Evolutionary conservation across 2,797 vertebrate genomes (phyloP).

Genomic region (Scolopax bukidnonensis): DNA sequence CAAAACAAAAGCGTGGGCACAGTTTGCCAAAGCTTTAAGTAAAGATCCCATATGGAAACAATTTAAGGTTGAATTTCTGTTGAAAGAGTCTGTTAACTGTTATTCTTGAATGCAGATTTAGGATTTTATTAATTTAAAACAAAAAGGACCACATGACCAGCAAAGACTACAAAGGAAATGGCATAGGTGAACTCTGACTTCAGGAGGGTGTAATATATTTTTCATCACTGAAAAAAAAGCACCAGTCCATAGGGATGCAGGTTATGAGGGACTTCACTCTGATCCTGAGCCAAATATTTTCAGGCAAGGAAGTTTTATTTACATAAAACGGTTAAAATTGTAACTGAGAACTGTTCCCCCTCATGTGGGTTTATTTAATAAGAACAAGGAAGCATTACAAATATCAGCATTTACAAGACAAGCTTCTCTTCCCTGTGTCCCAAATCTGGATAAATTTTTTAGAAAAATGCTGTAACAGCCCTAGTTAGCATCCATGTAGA

Average conservation of each 20-base stretch:
- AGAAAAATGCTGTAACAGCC: not conserved
- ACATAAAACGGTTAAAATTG: slow-evolving; percentile 70
- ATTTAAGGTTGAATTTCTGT: slow-evolving; percentile 79
- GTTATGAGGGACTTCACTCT: slow-evolving; percentile 75
- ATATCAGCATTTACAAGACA: slow-evolving; percentile 35
- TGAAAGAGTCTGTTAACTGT: slow-evolving; percentile 68
- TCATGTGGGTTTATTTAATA: slow-evolving; percentile 53
- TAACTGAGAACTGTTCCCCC: slow-evolving; percentile 59
- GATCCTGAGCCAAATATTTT: slow-evolving; percentile 77
- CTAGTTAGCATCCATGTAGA: not conserved
- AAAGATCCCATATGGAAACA: slow-evolving; percentile 82
- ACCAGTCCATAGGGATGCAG: slow-evolving; percentile 74
- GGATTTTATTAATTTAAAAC: slow-evolving; percentile 82
- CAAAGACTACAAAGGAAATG: slow-evolving; percentile 81
- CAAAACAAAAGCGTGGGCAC: slow-evolving; percentile 47
- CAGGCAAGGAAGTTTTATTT: slow-evolving; percentile 75
- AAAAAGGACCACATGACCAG: slow-evolving; percentile 76
- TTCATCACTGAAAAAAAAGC: slow-evolving; percentile 76
- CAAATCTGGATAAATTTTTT: not conserved
- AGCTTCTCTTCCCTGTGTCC: not conserved
- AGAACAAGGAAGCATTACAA: slow-evolving; percentile 53
- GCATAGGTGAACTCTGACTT: slow-evolving; percentile 73
- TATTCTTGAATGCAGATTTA: slow-evolving; percentile 78
- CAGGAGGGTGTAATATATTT: slow-evolving; percentile 71
- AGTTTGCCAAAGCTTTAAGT: slow-evolving; percentile 54